A percentile compares a stretch with the other conserved stretches of the same genome.
phyloP scores from a whole-genome alignment of 2,888 invertebrate species.

The Ommatoiulus sabulosus region DNA sequence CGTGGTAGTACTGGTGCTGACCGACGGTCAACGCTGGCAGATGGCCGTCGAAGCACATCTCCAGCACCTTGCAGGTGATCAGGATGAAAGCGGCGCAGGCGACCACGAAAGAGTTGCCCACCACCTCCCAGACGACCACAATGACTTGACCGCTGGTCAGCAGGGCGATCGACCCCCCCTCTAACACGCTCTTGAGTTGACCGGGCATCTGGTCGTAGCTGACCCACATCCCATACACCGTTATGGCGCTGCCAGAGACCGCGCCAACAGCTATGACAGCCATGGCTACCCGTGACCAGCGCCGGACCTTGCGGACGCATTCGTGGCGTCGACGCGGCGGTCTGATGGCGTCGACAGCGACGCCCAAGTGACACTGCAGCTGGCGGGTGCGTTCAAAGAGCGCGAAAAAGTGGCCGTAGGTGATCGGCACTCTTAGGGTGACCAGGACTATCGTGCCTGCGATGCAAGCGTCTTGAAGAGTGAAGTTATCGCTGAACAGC shows the following conservation, averaged over 20 bases:
- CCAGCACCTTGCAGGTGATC: background rate
- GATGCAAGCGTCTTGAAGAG: slow-evolving; percentile 3
- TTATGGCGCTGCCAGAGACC: background rate
- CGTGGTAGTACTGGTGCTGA: slow-evolving; percentile 4
- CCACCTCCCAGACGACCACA: background rate
- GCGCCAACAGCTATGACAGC: background rate
- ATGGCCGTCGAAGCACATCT: background rate
- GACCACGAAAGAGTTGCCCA: slow-evolving; percentile 32
- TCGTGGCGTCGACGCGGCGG: background rate
- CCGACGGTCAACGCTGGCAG: background rate
- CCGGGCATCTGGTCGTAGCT: background rate
- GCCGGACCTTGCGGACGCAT: background rate
- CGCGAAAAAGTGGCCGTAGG: background rate
- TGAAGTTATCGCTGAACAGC: background rate
- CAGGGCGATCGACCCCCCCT: background rate
- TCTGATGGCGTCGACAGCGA: background rate
- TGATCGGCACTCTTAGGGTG: background rate
- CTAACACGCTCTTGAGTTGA: background rate
- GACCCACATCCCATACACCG: background rate
- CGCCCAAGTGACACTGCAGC: background rate
- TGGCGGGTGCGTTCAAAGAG: background rate
- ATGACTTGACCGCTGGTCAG: background rate
- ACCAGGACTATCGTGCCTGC: background rate
- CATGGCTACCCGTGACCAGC: background rate
- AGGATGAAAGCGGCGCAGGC: background rate